Percentiles rank a stretch among this genome's conserved stretches.
phyloP scores from a whole-genome alignment of 2,113 vertebrate genomes.

The Brachyhypopomus occidentalis region DNA sequence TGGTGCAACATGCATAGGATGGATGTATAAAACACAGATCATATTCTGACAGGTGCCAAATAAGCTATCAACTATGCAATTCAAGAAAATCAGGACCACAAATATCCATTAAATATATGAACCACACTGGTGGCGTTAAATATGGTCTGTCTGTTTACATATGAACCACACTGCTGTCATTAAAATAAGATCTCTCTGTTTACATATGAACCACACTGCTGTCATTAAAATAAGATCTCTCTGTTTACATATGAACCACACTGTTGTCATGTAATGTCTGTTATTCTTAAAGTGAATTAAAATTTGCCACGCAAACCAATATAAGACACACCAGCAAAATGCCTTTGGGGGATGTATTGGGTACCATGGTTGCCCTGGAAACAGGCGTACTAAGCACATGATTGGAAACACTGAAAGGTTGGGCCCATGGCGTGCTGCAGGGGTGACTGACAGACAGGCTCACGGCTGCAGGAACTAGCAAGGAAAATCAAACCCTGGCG shows the following conservation, averaged over 20 bases:
- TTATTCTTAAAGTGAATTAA: background rate
- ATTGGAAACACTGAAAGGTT: slow-evolving; percentile 74
- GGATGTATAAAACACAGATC: too few species aligned
- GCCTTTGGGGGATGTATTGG: slow-evolving; percentile 70
- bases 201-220: too few species aligned
- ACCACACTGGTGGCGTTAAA: too few species aligned
- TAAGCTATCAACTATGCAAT: too few species aligned
- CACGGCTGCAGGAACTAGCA: slow-evolving; percentile 27
- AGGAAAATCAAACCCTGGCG: background rate
- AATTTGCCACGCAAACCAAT: slow-evolving; percentile 50
- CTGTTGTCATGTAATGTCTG: too few species aligned
- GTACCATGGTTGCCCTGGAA: slow-evolving; percentile 80
- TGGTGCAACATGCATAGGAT: too few species aligned
- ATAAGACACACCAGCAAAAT: slow-evolving; percentile 66
- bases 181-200: background rate
- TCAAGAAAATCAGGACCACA: too few species aligned
- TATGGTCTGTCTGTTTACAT: background rate
- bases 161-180: too few species aligned
- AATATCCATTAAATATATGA: too few species aligned
- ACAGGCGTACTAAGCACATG: slow-evolving; percentile 77
- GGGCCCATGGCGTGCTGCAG: too few species aligned
- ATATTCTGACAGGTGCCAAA: too few species aligned
- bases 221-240: too few species aligned
- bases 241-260: background rate
- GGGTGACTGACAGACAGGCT: slow-evolving; percentile 66